phyloP scores from a whole-genome alignment of 2,888 invertebrate species.

The Epinotia nisella region DNA sequence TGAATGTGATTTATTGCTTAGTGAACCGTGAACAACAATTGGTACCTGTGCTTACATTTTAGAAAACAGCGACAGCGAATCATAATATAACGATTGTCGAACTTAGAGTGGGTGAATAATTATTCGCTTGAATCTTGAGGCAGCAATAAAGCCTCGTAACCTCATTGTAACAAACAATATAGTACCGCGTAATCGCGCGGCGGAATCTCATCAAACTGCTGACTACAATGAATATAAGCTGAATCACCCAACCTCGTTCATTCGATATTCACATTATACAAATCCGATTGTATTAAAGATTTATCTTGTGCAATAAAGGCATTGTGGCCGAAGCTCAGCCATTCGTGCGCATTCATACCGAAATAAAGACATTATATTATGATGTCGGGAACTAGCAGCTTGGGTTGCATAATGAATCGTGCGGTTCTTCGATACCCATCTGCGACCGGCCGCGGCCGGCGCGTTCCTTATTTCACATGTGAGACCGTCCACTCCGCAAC shows the following conservation, averaged over 20 bases:
- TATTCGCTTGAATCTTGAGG: slow-evolving; percentile 26
- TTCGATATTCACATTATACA: slow-evolving; percentile 69
- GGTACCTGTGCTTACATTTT: slow-evolving; percentile 1
- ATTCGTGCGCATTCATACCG: slow-evolving; percentile 59
- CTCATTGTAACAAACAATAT: slow-evolving; percentile 41
- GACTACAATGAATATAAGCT: slow-evolving; percentile 57
- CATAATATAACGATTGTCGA: slow-evolving; percentile 17
- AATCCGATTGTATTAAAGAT: slow-evolving; percentile 69
- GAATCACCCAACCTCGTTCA: slow-evolving; percentile 62
- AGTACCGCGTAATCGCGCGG: slow-evolving; percentile 52
- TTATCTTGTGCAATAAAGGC: slow-evolving; percentile 71
- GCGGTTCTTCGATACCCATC: slow-evolving; percentile 45
- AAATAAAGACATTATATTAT: slow-evolving; percentile 63
- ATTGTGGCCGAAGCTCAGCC: slow-evolving; percentile 57
- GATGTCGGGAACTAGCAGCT: slow-evolving; percentile 48
- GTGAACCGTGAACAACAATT: neutral
- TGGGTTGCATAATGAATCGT: slow-evolving; percentile 49
- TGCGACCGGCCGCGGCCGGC: slow-evolving; percentile 26
- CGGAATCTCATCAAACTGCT: slow-evolving; percentile 52
- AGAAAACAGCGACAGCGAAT: neutral
- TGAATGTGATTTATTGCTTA: neutral
- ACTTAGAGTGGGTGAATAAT: slow-evolving; percentile 27
- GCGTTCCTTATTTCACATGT: slow-evolving; percentile 27
- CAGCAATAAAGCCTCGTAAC: slow-evolving; percentile 29
- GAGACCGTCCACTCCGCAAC: slow-evolving; percentile 26